Base-by-base conservation (phyloP, 2,797 vertebrate genomes). In the Anas bahamensis region DNA sequence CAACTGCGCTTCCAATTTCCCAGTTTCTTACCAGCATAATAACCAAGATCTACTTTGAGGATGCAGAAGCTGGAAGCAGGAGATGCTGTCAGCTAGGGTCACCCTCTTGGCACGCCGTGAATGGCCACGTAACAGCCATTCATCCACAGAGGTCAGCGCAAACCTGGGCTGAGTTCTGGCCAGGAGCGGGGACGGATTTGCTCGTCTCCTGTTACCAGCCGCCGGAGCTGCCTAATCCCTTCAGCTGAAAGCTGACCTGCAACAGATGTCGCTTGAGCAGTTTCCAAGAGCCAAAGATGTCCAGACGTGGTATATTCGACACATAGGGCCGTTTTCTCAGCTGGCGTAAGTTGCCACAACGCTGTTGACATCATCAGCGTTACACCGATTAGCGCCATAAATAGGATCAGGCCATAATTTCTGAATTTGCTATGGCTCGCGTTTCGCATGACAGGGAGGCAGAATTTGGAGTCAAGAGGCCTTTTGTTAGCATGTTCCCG, bases 231-330 rank as follows among this genome's bases (percentile, higher is more conserved):
- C 65, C 71, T 94, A 95, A 95, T 95, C 83, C 84, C 68, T 86
- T 55, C 78, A 86, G 46, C 64, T 95, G 92, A 90, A 96, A 94
- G 71, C 87, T 96, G 93, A 76, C 90, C 89, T 89, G 74, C 57
- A 78, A 35, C 84, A 87, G 82, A 83, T 96, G 86, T 73, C 16
- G 2, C 65, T 75, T 80, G 78, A 86, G 71, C 71, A 52, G 21
- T 85, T 81, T 86, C 68, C 57, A 66, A 56, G 66, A 86, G 56
- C 29, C 82, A 70, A 72, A 71, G 71, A 61, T 79, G 87, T 52
- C 80, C 88, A 90, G 72, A 50, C n/a, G 1, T 59, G 53, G 86
- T 64, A 31, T 68, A 60, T 79, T 39, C 33, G n/a, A 77, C 3
- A 3, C 31, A 70, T 0, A 88, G n/a, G 52, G 28, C 24, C 60